Base-by-base conservation (phyloP, 2,113 vertebrate species). In the Neofelis nebulosa region DNA sequence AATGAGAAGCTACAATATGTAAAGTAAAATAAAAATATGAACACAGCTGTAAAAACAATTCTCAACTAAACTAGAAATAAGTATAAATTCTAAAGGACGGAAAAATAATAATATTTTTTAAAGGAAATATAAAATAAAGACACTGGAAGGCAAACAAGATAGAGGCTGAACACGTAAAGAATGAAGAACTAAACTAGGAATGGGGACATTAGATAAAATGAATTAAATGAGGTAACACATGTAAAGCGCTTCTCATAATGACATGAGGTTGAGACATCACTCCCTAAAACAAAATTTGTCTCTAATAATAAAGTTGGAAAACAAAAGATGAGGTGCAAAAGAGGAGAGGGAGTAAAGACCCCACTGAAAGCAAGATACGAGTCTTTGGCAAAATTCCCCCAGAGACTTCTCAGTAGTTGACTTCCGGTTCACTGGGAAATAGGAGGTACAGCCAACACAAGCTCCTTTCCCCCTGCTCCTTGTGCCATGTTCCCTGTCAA, bases 111-210 rank as follows among this genome's bases (percentile, higher is more conserved):
- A 78, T 27, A 27, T n/a, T 88, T 71, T 71, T 88, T 69, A 80
- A 95, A 8, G 31, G 61, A 65, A 95, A 95, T 88, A 83, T 55
- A 93, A 50, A 84, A 84, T 27, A 68, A 96, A 88, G 52, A 55
- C 18, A 61, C 90, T 69, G 23, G 38, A 69, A 65, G 23, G 48
- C 55, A 71, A 83, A 68, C 4, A 68, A 87, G 68, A 68, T 9
- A 63, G 45, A 87, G 11, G 23, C 33, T 50, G 6, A 78, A 91
- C 14, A 93, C 12, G 78, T 69, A 76, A 76, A 48, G n/a, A 50
- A 74, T 16, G 16, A 80, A 68, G 27, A 83, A 78, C 23, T 15
- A 50, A 87, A 91, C 81, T 21, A 50, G n/a, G 87, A 86, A 52
- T 33, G n/a, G 23, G 29, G 18, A 78, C 55, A 36, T 63, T 19